Base-by-base conservation (phyloP, 1,140 invertebrate species). In the Drosophila albomicans region DNA sequence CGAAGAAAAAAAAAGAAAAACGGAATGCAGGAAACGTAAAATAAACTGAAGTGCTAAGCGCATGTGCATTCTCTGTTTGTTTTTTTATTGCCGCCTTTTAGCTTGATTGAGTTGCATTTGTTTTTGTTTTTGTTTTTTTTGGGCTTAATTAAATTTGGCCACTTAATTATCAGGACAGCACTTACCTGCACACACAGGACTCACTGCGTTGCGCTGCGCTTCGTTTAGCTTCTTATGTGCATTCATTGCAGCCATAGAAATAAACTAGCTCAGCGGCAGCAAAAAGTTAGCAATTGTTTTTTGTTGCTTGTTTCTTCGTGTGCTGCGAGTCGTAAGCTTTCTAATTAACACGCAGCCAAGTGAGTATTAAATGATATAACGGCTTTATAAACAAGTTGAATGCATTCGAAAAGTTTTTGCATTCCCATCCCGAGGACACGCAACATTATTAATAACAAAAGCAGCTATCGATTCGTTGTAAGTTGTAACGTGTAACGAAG, bases 41-140 rank as follows among this genome's bases (percentile, higher is more conserved):
- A 49, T 35, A 62, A 62, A 35, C 10, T 49, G 1, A 49, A 38
- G 3, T 43, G 16, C 41, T 58, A 69, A 61, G 56, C 69, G 57
- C 71, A 75, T 74, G 61, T 78, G 48, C 63, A 61, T 45, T 43
- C 52, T 46, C 20, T 25, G 20, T 25, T 25, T 25, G 20, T 57
- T 58, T 82, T 82, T 78, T 79, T 62, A 69, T 76, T 73, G 70
- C 61, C 72, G 48, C 65, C 45, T 71, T 59, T 63, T 58, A 62
- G 62, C 65, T 75, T 81, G 67, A 81, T 81, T 81, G 72, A 76
- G 76, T 72, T 61, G 28, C 46, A 41, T 65, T 62, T 54, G 13
- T 41, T 6, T 35, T 15, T 57, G 35, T 25, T 25, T 25, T 25
- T 57, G 28, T 57, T 46, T 20, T 25, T 25, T 25, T 57, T 46